Conservation (phyloP, 2,113 vertebrate species). For the Chelonoidis abingdonii region DNA sequence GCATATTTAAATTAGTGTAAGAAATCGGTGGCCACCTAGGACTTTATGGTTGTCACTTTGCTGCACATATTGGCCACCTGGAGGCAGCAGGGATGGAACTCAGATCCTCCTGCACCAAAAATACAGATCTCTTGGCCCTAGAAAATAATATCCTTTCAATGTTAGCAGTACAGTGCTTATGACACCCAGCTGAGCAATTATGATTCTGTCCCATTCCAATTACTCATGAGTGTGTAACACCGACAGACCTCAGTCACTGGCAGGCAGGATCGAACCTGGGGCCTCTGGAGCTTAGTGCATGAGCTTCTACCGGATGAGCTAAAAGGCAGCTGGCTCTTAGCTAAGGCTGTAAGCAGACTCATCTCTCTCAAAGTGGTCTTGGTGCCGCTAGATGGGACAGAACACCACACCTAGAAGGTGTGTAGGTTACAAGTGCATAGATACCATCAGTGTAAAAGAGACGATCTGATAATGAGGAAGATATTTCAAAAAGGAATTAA, state of each 20-base stretch:
- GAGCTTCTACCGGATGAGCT: too few species aligned
- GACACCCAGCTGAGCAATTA: neutral
- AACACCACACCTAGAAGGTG: neutral
- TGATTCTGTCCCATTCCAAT: neutral
- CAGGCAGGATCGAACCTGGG: too few species aligned
- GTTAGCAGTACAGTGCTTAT: neutral
- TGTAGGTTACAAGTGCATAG: neutral
- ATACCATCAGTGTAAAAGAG: slow-evolving; percentile 5
- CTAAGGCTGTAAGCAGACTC: too few species aligned
- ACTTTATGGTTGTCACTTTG: neutral
- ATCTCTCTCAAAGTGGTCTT: too few species aligned
- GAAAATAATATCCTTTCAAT: neutral
- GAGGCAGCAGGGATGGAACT: neutral
- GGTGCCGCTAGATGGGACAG: too few species aligned
- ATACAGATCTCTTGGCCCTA: neutral
- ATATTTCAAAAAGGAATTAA: slow-evolving; percentile 1
- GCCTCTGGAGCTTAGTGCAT: too few species aligned
- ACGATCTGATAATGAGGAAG: neutral
- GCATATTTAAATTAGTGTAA: neutral
- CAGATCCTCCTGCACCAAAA: neutral
- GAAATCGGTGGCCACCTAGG: neutral
- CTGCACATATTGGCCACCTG: neutral
- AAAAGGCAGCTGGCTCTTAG: too few species aligned
- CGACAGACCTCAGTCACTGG: too few species aligned
- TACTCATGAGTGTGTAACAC: neutral